Percentiles rank a stretch among this genome's conserved stretches.
These are phyloP conservation scores for Drosophila bunnanda DNA, from an alignment of 2,888 invertebrate genomes.

Conservation along the genomic window DNA sequence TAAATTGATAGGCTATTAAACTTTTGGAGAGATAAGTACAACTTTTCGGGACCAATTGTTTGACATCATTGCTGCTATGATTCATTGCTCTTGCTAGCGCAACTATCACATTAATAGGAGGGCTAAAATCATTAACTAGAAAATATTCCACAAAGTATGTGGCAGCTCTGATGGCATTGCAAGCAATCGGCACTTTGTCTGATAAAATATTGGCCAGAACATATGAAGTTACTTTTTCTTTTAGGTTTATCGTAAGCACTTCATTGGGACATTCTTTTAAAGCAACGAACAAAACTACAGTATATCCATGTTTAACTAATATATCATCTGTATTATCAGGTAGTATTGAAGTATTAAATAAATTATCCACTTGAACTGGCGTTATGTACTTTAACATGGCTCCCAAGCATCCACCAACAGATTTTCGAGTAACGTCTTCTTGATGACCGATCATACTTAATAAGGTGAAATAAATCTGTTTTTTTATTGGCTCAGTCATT, in stretches of 20 bases:
- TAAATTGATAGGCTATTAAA: constrained; percentile 87
- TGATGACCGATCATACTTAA: constrained; percentile 88
- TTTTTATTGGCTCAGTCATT: constrained; percentile 92
- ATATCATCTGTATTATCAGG: constrained; percentile 88
- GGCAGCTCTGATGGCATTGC: constrained; percentile 93
- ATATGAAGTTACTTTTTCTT: constrained; percentile 89
- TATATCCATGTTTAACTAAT: constrained; percentile 92
- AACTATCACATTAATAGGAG: constrained; percentile 88
- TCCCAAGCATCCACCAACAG: constrained; percentile 96
- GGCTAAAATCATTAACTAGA: constrained; percentile 86
- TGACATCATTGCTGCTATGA: constrained; percentile 96
- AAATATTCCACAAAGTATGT: constrained; percentile 93
- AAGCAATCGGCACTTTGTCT: constrained; percentile 91
- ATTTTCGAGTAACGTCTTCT: constrained; percentile 92
- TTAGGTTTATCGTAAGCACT: constrained; percentile 88
- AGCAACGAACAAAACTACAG: constrained; percentile 93
- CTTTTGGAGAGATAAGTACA: constrained; percentile 90
- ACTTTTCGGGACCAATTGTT: constrained; percentile 94
- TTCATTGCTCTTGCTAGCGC: constrained; percentile 96
- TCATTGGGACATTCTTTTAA: constrained; percentile 92
- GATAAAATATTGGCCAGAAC: constrained; percentile 89
- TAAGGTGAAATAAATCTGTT: constrained; percentile 89
- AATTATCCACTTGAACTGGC: constrained; percentile 89
- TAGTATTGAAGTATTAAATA: constrained; percentile 91
- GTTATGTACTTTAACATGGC: constrained; percentile 92